These are phyloP conservation scores for Matsumurasca onukii DNA, from an alignment of 1,140 invertebrate genomes.

Conservation along the genomic window DNA sequence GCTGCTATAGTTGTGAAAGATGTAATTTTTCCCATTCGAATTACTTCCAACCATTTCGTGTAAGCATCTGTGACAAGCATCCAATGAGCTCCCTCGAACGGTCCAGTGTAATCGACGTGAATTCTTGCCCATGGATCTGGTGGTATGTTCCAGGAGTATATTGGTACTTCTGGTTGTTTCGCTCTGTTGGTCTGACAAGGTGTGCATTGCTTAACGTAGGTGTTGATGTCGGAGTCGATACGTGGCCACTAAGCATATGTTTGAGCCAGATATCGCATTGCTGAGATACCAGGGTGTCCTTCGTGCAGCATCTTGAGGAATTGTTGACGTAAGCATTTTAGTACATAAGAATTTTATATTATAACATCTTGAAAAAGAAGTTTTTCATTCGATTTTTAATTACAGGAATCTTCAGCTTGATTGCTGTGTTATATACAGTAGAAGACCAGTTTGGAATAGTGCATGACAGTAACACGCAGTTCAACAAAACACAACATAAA, in stretches of 20 bases:
- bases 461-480: too few species aligned
- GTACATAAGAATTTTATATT: too few species aligned
- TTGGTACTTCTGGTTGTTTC: background rate
- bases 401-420: too few species aligned
- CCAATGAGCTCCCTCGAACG: background rate
- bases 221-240: background rate
- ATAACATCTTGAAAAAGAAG: too few species aligned
- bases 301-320: background rate
- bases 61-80: background rate
- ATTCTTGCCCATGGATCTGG: background rate
- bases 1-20: too few species aligned
- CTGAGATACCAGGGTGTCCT: background rate
- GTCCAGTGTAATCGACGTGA: background rate
- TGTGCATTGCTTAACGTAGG: background rate
- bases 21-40: too few species aligned
- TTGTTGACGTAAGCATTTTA: background rate
- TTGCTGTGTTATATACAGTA: too few species aligned
- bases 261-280: background rate
- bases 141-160: background rate
- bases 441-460: too few species aligned
- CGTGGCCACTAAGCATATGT: background rate
- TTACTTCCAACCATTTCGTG: too few species aligned
- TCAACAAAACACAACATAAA: too few species aligned
- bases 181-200: background rate
- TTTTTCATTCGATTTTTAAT: too few species aligned